Evolutionary conservation across 2,797 vertebrate genomes (phyloP).

Genomic region (Hydrolagus colliei): DNA sequence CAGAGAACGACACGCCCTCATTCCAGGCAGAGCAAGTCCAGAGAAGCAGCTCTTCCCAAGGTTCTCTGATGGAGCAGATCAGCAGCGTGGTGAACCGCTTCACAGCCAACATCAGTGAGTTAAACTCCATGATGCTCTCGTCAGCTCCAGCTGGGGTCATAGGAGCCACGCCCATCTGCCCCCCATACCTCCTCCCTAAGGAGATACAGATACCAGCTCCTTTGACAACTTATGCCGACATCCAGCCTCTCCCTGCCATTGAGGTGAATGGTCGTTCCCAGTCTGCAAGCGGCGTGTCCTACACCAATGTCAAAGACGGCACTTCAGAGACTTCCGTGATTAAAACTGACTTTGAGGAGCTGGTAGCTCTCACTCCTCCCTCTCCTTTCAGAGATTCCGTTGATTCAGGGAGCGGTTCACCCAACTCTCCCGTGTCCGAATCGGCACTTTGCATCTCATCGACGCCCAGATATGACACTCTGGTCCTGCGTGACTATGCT

Average conservation of each 20-base stretch:
- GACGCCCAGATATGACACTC: slow-evolving; percentile 81
- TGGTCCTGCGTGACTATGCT: slow-evolving; percentile 90
- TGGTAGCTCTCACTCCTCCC: slow-evolving; percentile 88
- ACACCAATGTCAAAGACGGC: slow-evolving; percentile 55
- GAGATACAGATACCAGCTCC: slow-evolving; percentile 79
- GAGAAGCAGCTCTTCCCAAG: slow-evolving; percentile 63
- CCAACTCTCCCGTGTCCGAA: slow-evolving; percentile 75
- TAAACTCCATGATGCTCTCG: slow-evolving; percentile 91
- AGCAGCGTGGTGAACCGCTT: slow-evolving; percentile 93
- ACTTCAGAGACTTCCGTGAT: slow-evolving; percentile 57
- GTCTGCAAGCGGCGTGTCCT: slow-evolving; percentile 55
- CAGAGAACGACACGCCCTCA: slow-evolving; percentile 64
- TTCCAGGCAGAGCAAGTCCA: slow-evolving; percentile 65
- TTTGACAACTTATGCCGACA: slow-evolving; percentile 85
- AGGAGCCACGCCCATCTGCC: slow-evolving; percentile 56
- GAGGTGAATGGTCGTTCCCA: slow-evolving; percentile 66
- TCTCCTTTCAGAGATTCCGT: slow-evolving; percentile 95
- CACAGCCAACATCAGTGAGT: slow-evolving; percentile 87
- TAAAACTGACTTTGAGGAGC: slow-evolving; percentile 80
- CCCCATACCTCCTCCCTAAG: slow-evolving; percentile 74
- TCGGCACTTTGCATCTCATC: slow-evolving; percentile 72
- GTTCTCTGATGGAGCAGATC: slow-evolving; percentile 92
- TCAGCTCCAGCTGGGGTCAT: slow-evolving; percentile 59
- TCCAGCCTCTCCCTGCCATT: slow-evolving; percentile 78
- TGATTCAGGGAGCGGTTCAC: slow-evolving; percentile 77